A percentile compares a stretch with the other conserved stretches of the same genome.
Evolutionary conservation across 1,140 invertebrate genomes (phyloP).

Genomic region (Papilio dardanus): DNA sequence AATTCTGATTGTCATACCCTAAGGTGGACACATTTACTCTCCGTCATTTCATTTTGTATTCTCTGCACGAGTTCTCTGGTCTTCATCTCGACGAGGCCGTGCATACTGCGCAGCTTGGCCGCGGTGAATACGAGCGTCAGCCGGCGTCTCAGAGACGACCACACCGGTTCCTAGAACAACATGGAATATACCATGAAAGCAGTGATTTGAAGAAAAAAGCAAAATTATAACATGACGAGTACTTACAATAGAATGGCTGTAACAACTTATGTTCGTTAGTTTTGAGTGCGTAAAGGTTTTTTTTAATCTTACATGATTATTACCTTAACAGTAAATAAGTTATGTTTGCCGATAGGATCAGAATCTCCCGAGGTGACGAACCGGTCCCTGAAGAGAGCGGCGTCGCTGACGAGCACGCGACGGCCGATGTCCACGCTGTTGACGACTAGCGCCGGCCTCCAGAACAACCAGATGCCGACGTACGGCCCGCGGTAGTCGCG

Average conservation of each 20-base stretch:
- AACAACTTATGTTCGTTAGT: too few species aligned
- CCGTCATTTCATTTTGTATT: slow-evolving; percentile 14
- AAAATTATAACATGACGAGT: too few species aligned
- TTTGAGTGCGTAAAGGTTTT: too few species aligned
- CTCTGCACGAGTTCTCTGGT: slow-evolving; percentile 8
- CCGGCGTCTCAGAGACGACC: slow-evolving; percentile 25
- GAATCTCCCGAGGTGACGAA: slow-evolving; percentile 57
- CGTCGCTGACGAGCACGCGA: slow-evolving; percentile 73
- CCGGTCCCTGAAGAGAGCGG: slow-evolving; percentile 70
- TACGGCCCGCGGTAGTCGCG: slow-evolving; percentile 42
- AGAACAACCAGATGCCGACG: slow-evolving; percentile 63
- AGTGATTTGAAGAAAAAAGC: too few species aligned
- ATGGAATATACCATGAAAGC: too few species aligned
- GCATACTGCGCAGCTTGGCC: slow-evolving; percentile 20
- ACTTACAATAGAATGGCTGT: too few species aligned
- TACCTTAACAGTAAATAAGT: slow-evolving; percentile 49
- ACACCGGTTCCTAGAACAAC: slow-evolving; percentile 28
- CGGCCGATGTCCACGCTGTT: slow-evolving; percentile 73
- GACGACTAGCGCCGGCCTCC: slow-evolving; percentile 66
- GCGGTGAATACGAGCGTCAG: slow-evolving; percentile 13
- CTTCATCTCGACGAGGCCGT: slow-evolving; percentile 36
- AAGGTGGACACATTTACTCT: slow-evolving; percentile 22
- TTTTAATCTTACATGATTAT: too few species aligned
- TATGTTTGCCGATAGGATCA: slow-evolving; percentile 60
- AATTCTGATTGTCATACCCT: background rate